Evolutionary conservation across 2,113 vertebrate genomes (phyloP), one percentile per base, ranked within the genome.

Genomic region (Catharus bicknelli): DNA sequence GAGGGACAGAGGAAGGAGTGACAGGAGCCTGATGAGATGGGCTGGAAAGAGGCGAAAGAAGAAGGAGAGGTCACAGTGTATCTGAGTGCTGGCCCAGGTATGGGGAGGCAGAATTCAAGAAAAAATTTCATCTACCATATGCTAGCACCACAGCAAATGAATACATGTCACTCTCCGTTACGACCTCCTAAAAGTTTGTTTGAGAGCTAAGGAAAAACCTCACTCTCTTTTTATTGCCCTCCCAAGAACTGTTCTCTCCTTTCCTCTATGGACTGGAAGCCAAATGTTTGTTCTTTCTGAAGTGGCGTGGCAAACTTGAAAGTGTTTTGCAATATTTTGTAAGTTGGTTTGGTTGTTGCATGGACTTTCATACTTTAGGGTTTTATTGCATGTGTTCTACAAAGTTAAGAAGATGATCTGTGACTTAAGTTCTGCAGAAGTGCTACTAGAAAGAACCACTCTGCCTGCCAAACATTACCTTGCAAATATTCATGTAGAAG

Each of bases 31-130:
- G 34, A 40, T 63, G 9, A 20, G 14, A 12, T 8, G 1, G 20
- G 22, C 15, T 86, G 47, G 40, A 58, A 38, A 42, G 72, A 62
- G n/a, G 9, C 0, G 0, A 62, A 84, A 32, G 25, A 15, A 40
- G 38, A 13, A 68, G 6, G 11, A 69, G 45, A 54, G 22, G 13
- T 91, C 13, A 14, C 34, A 19, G 7, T 55, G 18, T 25, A 9
- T 47, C 38, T 7, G 1, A 57, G 19, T 36, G 13, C 13, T 30
- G 13, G 18, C 30, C 15, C 0, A 1, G 16, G 9, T 66, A 38
- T 1, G 4, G 21, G n/a, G 29, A 54, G 29, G 15, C 54, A 55
- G 54, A 87, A 85, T 42, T 51, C 3, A 4, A 26, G n/a, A 55
- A 15, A n/a, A 30, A 78, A 63, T 92, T 92, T 84, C 36, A 61